A percentile compares a stretch with the other conserved stretches of the same genome.
Conservation (phyloP, 37 sponge, comb jelly and placozoan species). For the Ephydatia muelleri region DNA sequence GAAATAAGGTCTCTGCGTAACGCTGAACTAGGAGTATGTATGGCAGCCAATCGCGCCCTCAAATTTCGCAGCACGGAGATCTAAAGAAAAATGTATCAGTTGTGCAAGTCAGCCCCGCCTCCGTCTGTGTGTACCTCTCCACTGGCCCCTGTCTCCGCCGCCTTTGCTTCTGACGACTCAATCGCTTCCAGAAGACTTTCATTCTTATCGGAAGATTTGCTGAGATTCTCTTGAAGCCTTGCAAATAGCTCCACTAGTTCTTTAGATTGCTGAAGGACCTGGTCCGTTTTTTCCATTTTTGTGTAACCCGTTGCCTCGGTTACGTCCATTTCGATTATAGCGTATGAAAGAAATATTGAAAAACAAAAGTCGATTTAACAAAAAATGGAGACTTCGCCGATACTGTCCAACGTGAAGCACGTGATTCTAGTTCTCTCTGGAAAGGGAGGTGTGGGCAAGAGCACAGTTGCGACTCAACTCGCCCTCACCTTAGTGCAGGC, state of each 20-base stretch:
- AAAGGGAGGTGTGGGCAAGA: slow-evolving; percentile 99
- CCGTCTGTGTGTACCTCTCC: background rate
- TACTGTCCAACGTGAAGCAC: slow-evolving; percentile 51
- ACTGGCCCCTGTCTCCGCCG: background rate
- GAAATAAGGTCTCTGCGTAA: slow-evolving; percentile 62
- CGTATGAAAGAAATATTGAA: background rate
- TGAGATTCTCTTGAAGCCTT: slow-evolving; percentile 52
- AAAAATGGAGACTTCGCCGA: background rate
- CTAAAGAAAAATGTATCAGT: background rate
- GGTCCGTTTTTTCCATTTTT: background rate
- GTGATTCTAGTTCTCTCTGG: slow-evolving; percentile 92
- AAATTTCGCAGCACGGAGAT: slow-evolving; percentile 64
- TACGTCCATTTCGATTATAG: background rate
- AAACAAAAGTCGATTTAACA: background rate
- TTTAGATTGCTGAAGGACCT: slow-evolving; percentile 13
- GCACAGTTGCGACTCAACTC: slow-evolving; percentile 89
- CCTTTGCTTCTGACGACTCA: slow-evolving; percentile 67
- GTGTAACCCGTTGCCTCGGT: slow-evolving; percentile 7
- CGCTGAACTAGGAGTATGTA: slow-evolving; percentile 76
- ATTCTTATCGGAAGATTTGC: slow-evolving; percentile 67
- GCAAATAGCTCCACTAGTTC: slow-evolving; percentile 28
- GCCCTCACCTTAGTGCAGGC: slow-evolving; percentile 65
- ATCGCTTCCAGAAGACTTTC: slow-evolving; percentile 78
- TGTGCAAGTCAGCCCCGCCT: background rate
- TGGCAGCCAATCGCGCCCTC: slow-evolving; percentile 78